Conservation (phyloP, 2,113 vertebrate genomes). For the Python bivittatus region DNA sequence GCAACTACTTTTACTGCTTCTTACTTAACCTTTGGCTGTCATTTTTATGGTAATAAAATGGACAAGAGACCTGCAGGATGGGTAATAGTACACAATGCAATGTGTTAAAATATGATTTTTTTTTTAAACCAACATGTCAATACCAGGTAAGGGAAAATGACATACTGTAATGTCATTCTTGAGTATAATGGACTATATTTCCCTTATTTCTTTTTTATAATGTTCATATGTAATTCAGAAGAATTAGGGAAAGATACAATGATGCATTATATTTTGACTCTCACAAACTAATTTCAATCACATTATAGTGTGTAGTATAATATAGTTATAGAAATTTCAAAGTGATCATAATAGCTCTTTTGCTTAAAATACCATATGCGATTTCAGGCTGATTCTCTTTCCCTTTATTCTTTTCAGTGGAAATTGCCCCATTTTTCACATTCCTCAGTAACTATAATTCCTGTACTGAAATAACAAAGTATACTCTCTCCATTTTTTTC, state of each 20-base stretch:
- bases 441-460: constrained; percentile 33
- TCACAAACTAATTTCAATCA: constrained; percentile 41
- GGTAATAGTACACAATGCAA: constrained; percentile 32
- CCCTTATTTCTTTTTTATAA: constrained; percentile 49
- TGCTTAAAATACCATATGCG: constrained; percentile 6
- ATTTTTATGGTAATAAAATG: constrained; percentile 40
- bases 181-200: constrained; percentile 54
- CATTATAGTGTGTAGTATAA: constrained; percentile 10
- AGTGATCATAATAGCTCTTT: constrained; percentile 20
- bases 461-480: constrained; percentile 20
- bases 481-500: not conserved
- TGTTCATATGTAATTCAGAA: constrained; percentile 30
- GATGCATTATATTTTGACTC: constrained; percentile 38
- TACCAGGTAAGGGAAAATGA: constrained; percentile 36
- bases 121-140: constrained; percentile 39
- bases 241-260: constrained; percentile 32
- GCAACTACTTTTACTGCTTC: constrained; percentile 35
- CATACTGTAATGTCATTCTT: constrained; percentile 44
- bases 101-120: constrained; percentile 13
- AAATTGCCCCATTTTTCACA: constrained; percentile 25
- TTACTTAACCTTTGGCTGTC: constrained; percentile 56
- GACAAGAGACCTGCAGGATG: constrained; percentile 41
- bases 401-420: constrained; percentile 37
- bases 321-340: constrained; percentile 24
- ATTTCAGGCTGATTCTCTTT: constrained; percentile 43